A percentile compares a stretch with the other conserved stretches of the same genome.
phyloP scores from a whole-genome alignment of 2,888 invertebrate genomes.

The Rhyacophila evoluta region DNA sequence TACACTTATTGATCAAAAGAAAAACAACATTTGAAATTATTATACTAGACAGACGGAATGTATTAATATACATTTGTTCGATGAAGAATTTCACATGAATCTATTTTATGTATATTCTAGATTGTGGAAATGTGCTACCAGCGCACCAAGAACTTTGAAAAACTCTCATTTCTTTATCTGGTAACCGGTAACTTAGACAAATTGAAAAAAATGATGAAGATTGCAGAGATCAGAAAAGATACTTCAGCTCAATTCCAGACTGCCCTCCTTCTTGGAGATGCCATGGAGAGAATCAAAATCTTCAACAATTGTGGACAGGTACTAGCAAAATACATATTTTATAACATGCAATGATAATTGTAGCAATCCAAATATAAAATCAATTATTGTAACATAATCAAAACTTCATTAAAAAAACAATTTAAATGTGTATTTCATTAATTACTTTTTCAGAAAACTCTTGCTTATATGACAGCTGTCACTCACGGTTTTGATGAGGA shows the following conservation, averaged over 20 bases:
- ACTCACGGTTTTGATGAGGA: slow-evolving; percentile 90
- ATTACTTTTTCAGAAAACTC: slow-evolving; percentile 70
- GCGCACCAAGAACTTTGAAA: slow-evolving; percentile 99
- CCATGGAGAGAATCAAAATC: slow-evolving; percentile 88
- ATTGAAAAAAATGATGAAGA: slow-evolving; percentile 98
- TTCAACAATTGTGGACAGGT: slow-evolving; percentile 78
- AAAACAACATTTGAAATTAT: too few species aligned
- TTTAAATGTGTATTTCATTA: too few species aligned
- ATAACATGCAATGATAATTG: too few species aligned
- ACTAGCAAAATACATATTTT: neutral
- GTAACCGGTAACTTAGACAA: slow-evolving; percentile 99
- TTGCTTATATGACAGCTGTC: slow-evolving; percentile 95
- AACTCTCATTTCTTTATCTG: slow-evolving; percentile 96
- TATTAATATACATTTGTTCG: too few species aligned
- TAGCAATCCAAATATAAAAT: too few species aligned
- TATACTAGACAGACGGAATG: too few species aligned
- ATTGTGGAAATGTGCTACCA: slow-evolving; percentile 99
- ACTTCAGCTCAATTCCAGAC: slow-evolving; percentile 97
- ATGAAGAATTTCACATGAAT: neutral
- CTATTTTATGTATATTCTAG: slow-evolving; percentile 57
- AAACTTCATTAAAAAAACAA: too few species aligned
- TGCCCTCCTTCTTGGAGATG: slow-evolving; percentile 91
- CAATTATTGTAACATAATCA: too few species aligned
- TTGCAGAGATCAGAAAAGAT: slow-evolving; percentile 98
- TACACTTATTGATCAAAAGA: too few species aligned